Conservation (phyloP, 2,797 vertebrate genomes). For the Halcyon smyrnensis region DNA sequence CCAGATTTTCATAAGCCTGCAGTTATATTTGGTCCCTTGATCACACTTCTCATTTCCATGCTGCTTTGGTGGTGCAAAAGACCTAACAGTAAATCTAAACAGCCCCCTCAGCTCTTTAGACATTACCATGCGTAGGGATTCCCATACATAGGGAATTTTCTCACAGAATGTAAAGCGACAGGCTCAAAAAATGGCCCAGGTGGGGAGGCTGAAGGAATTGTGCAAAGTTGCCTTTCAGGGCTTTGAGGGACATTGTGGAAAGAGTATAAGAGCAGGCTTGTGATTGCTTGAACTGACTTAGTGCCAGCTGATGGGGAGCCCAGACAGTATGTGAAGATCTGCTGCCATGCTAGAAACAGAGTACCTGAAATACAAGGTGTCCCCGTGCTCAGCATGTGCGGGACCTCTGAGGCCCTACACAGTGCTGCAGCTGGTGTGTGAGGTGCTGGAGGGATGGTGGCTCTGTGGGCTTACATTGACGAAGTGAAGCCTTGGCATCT, state of each 20-base stretch:
- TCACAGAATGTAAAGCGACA: not conserved
- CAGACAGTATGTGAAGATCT: not conserved
- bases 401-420: not conserved
- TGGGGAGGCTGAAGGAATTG: not conserved
- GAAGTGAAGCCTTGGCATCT: not conserved
- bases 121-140: not conserved
- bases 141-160: not conserved
- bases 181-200: not conserved
- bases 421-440: not conserved
- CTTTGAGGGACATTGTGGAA: not conserved
- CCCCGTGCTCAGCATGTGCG: not conserved
- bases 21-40: not conserved
- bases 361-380: not conserved
- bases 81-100: not conserved
- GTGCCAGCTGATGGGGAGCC: not conserved
- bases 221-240: not conserved
- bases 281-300: not conserved
- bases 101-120: not conserved
- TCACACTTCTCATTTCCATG: not conserved
- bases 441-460: not conserved
- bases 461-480: not conserved
- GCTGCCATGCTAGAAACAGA: not conserved
- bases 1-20: not conserved
- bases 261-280: not conserved
- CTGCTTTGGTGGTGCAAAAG: accelerated